These are phyloP conservation scores for Takifugu rubripes DNA, from an alignment of 2,797 vertebrate species.

Conservation along the genomic window DNA sequence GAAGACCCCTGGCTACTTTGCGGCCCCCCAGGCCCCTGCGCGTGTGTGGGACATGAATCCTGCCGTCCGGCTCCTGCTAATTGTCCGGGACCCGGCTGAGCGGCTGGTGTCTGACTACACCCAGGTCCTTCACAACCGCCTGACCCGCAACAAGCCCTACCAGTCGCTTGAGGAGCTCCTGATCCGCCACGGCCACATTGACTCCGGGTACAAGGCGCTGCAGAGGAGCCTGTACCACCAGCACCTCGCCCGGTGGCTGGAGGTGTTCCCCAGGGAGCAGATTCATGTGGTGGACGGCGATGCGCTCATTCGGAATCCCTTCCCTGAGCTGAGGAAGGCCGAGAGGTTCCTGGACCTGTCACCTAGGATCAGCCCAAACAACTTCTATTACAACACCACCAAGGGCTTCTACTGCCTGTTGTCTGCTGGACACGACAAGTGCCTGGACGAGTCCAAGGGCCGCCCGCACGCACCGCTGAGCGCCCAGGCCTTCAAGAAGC, in stretches of 20 bases:
- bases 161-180: constrained; percentile 76
- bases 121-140: constrained; percentile 82
- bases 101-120: constrained; percentile 84
- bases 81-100: constrained; percentile 80
- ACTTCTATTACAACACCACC: constrained; percentile 84
- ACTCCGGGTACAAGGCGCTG: constrained; percentile 77
- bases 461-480: constrained; percentile 77
- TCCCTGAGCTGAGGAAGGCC: constrained; percentile 76
- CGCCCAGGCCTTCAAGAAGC: constrained; percentile 68
- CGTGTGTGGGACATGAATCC: constrained; percentile 75
- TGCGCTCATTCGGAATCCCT: constrained; percentile 75
- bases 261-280: constrained; percentile 75
- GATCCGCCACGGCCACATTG: constrained; percentile 64
- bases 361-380: constrained; percentile 69
- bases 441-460: constrained; percentile 83
- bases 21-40: constrained; percentile 67
- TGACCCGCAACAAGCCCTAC: constrained; percentile 76
- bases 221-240: constrained; percentile 81
- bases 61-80: constrained; percentile 74
- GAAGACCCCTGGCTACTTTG: constrained; percentile 84
- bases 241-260: constrained; percentile 77
- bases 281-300: constrained; percentile 83
- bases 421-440: constrained; percentile 76
- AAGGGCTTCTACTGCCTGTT: constrained; percentile 85
- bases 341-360: constrained; percentile 77